A percentile compares a stretch with the other conserved stretches of the same genome.
Conservation (phyloP, 2,888 invertebrate genomes). For the Andrena haemorrhoa region DNA sequence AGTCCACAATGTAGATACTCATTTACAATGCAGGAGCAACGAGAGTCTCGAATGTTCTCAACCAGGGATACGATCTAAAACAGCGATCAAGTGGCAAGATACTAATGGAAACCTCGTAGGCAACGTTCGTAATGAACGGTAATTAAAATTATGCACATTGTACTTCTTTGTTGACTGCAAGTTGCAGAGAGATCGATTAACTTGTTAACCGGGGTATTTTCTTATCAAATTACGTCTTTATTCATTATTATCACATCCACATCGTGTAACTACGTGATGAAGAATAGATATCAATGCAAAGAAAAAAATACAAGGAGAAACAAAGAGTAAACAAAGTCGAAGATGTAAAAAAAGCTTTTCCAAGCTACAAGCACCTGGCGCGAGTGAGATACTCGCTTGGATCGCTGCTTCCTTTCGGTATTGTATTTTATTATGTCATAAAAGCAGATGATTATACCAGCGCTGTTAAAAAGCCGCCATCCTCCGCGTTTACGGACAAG, state of each 20-base stretch:
- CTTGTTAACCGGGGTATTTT: no score
- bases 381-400: neutral
- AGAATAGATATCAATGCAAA: no score
- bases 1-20: no score
- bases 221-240: no score
- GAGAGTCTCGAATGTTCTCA: neutral
- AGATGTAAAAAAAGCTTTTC: no score
- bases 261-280: no score
- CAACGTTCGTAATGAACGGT: slow-evolving; percentile 32
- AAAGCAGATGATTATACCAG: slow-evolving; percentile 29
- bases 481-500: neutral
- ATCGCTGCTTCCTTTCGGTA: slow-evolving; percentile 29
- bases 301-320: no score
- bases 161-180: neutral
- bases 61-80: slow-evolving; percentile 19
- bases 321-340: no score
- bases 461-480: slow-evolving; percentile 7
- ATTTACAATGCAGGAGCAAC: slow-evolving; percentile 4
- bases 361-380: no score
- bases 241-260: no score
- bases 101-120: slow-evolving; percentile 21
- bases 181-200: neutral
- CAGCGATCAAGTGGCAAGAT: slow-evolving; percentile 24
- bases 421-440: slow-evolving; percentile 44
- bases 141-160: slow-evolving; percentile 30